Evolutionary conservation across 2,888 invertebrate genomes (phyloP), one percentile per base, ranked within the genome.

Genomic region (Dolomedes plantarius): DNA sequence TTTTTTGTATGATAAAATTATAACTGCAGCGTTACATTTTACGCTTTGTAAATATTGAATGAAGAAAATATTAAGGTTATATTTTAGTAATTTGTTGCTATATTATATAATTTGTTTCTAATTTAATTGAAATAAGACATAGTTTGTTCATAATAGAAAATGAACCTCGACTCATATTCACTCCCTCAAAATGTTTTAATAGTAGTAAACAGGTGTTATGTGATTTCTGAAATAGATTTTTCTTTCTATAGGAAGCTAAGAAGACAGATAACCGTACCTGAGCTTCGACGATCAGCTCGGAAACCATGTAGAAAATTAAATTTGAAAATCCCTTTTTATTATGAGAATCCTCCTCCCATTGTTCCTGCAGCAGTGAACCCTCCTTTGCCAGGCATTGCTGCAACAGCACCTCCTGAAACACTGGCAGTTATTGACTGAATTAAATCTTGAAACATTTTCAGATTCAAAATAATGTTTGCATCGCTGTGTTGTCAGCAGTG

Each of bases 221-320:
- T n/a, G n/a, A n/a, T n/a, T n/a, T 36, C 36, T 11, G 11, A 36
- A 36, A 36, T 36, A 36, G 36, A 7, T 36, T 36, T 36, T 36
- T 36, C 36, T 36, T 36, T 9, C 13, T 62, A 9, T 92, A 97
- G 97, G 93, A 95, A 95, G 93, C 93, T 95, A 90, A 94, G 98
- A 90, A 95, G 95, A 92, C 94, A 94, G 91, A 93, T 98, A 91
- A 94, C 95, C 89, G 94, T 94, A 90, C 93, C 94, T 89, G 96
- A 97, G 91, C 92, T 96, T 90, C 94, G 96, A 90, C 93, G 96
- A 90, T 95, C 96, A 88, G 96, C 96, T 64, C 94, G 97, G 88
- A 96, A 96, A 91, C 97, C 97, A 13, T 96, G 96, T 67, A 78
- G 85, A 72, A 88, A 88, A 74, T 39, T 88, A 50, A 73, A 86